phyloP scores from a whole-genome alignment of 2,888 invertebrate species.

The Acleris laterana region DNA sequence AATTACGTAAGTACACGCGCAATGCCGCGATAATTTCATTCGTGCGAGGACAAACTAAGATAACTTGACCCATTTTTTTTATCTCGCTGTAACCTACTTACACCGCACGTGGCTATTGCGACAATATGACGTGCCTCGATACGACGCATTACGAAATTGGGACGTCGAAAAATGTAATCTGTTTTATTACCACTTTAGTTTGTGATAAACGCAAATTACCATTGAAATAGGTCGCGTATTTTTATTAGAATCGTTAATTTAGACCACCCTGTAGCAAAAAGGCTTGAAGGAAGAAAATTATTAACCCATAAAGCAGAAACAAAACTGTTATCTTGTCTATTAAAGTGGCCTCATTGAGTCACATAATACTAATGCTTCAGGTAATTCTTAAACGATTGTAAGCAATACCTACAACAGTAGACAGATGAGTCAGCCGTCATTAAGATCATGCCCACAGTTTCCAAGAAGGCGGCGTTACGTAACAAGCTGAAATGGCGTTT shows the following conservation, averaged over 20 bases:
- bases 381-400: constrained; percentile 27
- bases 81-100: constrained; percentile 80
- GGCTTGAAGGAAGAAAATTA: not conserved
- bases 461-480: constrained; percentile 60
- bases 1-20: constrained; percentile 62
- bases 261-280: constrained; percentile 1
- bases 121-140: constrained; percentile 19
- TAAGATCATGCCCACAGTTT: constrained; percentile 47
- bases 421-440: constrained; percentile 38
- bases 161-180: constrained; percentile 24
- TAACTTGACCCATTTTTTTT: constrained; percentile 85
- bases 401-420: constrained; percentile 29
- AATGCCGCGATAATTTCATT: constrained; percentile 70
- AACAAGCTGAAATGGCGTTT: constrained; percentile 51
- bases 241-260: not conserved
- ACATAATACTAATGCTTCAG: constrained; percentile 33
- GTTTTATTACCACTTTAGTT: constrained; percentile 24
- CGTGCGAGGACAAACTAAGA: constrained; percentile 80
- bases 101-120: constrained; percentile 53
- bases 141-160: constrained; percentile 31
- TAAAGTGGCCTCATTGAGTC: constrained; percentile 20
- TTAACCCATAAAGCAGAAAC: constrained; percentile 1
- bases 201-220: constrained; percentile 1
- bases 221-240: not conserved
- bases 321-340: constrained; percentile 15